Conservation (phyloP, 2,888 invertebrate species). For the Caradrina clavipalpis region DNA sequence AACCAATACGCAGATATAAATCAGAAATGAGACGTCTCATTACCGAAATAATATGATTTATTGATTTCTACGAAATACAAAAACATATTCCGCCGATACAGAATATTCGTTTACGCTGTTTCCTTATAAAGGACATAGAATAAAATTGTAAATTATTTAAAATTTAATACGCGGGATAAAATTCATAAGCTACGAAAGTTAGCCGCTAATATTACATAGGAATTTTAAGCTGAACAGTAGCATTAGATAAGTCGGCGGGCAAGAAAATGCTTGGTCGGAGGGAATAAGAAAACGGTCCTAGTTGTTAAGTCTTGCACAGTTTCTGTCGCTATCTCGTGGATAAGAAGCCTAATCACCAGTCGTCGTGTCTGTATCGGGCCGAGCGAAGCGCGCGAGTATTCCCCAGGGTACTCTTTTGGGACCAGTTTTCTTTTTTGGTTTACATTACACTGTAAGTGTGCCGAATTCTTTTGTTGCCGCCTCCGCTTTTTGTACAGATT, state of each 20-base stretch:
- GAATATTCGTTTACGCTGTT: background rate
- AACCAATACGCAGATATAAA: constrained; percentile 82
- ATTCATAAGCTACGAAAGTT: constrained; percentile 81
- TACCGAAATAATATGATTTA: constrained; percentile 78
- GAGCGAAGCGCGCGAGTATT: constrained; percentile 84
- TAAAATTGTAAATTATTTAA: constrained; percentile 59
- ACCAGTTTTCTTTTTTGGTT: constrained; percentile 90
- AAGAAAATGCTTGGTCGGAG: constrained; percentile 88
- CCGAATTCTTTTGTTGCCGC: constrained; percentile 89
- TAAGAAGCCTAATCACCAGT: constrained; percentile 91
- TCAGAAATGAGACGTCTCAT: constrained; percentile 88
- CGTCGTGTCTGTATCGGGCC: constrained; percentile 90
- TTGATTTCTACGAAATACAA: too few species aligned
- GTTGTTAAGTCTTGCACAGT: constrained; percentile 91
- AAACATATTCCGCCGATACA: constrained; percentile 15
- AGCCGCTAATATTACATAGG: constrained; percentile 82
- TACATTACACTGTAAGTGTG: constrained; percentile 90
- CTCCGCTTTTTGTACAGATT: constrained; percentile 85
- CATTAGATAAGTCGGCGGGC: constrained; percentile 88
- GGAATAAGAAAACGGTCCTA: constrained; percentile 90
- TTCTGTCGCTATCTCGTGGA: constrained; percentile 90
- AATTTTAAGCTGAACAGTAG: constrained; percentile 85
- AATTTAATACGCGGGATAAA: constrained; percentile 66
- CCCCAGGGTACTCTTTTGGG: constrained; percentile 89
- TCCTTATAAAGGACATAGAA: constrained; percentile 41